Evolutionary conservation across 35 echinoderm and acorn worm species (phyloP).

Genomic region (Lytechinus pictus): DNA sequence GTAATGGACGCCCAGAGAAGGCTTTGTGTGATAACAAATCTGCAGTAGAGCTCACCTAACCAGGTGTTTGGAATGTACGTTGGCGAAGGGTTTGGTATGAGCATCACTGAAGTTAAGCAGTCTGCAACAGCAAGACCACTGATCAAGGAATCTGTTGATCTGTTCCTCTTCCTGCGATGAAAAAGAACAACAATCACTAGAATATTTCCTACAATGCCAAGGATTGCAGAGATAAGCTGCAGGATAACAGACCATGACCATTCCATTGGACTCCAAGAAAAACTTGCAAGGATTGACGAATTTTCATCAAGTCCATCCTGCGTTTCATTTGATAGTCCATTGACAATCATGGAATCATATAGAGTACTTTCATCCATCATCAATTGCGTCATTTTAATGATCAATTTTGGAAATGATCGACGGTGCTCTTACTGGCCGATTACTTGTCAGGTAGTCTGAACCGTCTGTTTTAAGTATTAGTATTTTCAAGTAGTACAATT

Average conservation of each 20-base stretch:
- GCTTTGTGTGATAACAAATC: not conserved
- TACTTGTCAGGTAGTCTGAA: too few relatives aligned
- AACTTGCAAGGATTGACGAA: not conserved
- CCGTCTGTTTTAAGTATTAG: too few relatives aligned
- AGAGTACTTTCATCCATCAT: not conserved
- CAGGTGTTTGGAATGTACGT: not conserved
- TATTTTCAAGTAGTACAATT: too few relatives aligned
- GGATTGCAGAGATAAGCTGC: conserved; percentile 1
- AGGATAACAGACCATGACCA: not conserved
- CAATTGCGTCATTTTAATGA: not conserved
- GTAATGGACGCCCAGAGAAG: conserved; percentile 14
- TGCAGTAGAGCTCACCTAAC: conserved; percentile 32
- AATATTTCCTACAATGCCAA: not conserved
- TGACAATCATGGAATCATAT: not conserved
- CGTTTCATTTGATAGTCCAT: not conserved
- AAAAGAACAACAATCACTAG: conserved; percentile 11
- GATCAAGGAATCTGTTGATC: conserved; percentile 31
- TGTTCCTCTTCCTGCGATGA: not conserved
- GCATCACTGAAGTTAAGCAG: conserved; percentile 21
- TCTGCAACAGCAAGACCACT: conserved; percentile 45
- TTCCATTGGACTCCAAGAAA: not conserved
- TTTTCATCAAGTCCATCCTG: not conserved
- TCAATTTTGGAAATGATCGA: not conserved
- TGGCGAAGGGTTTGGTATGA: conserved; percentile 17
- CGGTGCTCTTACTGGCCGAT: too few relatives aligned